phyloP scores from a whole-genome alignment of 2,797 vertebrate genomes.

The Otolemur crassicaudatus region DNA sequence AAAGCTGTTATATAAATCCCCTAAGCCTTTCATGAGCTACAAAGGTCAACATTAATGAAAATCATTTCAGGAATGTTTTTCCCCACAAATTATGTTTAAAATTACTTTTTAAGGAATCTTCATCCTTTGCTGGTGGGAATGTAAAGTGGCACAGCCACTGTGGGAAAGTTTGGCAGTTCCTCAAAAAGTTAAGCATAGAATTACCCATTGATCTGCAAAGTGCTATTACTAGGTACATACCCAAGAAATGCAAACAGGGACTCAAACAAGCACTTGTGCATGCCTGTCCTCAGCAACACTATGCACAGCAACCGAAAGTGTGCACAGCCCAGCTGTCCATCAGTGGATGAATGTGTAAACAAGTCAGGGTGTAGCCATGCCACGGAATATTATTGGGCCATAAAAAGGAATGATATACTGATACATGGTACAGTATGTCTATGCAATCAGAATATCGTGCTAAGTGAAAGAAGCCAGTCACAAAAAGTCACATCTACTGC shows the following conservation, averaged over 20 bases:
- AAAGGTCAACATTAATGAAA: constrained; percentile 66
- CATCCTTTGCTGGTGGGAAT: neutral
- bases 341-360: neutral
- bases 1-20: constrained; percentile 40
- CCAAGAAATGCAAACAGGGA: neutral
- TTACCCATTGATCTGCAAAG: neutral
- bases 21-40: constrained; percentile 14
- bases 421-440: fast-evolving
- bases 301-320: neutral
- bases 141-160: neutral
- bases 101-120: constrained; percentile 37
- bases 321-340: neutral
- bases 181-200: constrained; percentile 10
- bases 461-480: neutral
- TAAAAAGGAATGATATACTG: too few relatives aligned
- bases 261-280: neutral
- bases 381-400: neutral
- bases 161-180: neutral
- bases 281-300: neutral
- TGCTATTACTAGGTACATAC: neutral
- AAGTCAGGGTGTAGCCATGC: neutral
- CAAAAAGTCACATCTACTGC: neutral
- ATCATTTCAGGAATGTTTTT: constrained; percentile 53
- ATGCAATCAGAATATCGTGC: neutral
- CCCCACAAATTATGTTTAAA: constrained; percentile 53